Conservation (phyloP, 2,888 invertebrate species). For the Chloroclysta siterata region DNA sequence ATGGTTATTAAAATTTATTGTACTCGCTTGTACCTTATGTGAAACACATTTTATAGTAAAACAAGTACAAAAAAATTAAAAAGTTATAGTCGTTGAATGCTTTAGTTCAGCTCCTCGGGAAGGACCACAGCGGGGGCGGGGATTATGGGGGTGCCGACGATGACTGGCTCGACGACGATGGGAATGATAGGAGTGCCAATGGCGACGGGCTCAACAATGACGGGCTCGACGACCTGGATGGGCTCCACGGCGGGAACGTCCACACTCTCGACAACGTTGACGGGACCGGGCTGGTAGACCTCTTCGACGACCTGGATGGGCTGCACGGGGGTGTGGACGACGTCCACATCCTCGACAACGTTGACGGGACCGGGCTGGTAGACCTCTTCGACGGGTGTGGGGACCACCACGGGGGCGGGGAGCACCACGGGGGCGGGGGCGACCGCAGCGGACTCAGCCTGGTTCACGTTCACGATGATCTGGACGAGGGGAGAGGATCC, state of each 20-base stretch:
- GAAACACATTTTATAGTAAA: conserved; percentile 3
- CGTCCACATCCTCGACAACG: conserved; percentile 35
- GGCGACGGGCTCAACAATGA: conserved; percentile 37
- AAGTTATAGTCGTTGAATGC: conserved; percentile 1
- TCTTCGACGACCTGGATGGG: conserved; percentile 39
- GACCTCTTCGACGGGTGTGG: conserved; percentile 34
- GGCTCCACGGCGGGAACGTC: conserved; percentile 11
- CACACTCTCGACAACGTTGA: conserved; percentile 32
- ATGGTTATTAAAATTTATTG: background rate
- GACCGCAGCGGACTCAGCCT: conserved; percentile 37
- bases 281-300: conserved; percentile 17
- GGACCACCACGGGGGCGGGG: conserved; percentile 31
- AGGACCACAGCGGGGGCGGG: conserved; percentile 34
- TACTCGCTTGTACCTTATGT: conserved; percentile 1
- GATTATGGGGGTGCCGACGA: conserved; percentile 32
- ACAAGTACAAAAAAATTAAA: background rate
- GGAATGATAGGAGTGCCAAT: conserved; percentile 35
- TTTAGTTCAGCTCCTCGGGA: conserved; percentile 29
- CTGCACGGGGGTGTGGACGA: conserved; percentile 16
- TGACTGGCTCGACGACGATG: conserved; percentile 25
- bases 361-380: conserved; percentile 25
- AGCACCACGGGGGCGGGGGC: conserved; percentile 33
- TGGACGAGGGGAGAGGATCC: conserved; percentile 49
- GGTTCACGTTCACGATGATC: conserved; percentile 55
- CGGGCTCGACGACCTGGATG: conserved; percentile 13